phyloP scores from a whole-genome alignment of 2,888 invertebrate genomes.

The Folsomia candida region DNA sequence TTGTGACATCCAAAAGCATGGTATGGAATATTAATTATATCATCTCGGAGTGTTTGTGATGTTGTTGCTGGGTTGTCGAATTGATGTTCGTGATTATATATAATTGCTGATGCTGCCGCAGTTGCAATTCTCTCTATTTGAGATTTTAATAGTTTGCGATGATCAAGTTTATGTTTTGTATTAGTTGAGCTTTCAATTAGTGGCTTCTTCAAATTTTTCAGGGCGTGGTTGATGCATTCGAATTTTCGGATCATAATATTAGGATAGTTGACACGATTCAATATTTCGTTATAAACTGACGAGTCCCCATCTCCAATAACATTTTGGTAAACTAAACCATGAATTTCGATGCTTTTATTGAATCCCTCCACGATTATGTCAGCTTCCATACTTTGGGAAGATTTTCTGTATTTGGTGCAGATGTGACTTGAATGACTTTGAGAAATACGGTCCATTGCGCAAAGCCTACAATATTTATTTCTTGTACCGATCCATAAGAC shows the following conservation, averaged over 20 bases:
- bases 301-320: conserved; percentile 7
- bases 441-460: not conserved
- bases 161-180: not conserved
- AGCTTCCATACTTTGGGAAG: conserved; percentile 1
- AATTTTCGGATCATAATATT: not conserved
- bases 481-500: not conserved
- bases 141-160: not conserved
- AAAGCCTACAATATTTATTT: not conserved
- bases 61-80: not conserved
- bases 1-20: not conserved
- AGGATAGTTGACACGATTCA: not conserved
- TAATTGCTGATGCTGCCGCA: not conserved
- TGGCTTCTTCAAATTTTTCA: not conserved
- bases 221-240: not conserved
- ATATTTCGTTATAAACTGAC: not conserved
- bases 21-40: not conserved
- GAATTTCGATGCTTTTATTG: not conserved
- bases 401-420: not conserved
- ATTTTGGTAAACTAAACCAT: not conserved
- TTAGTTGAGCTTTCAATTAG: not conserved
- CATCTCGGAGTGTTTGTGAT: not conserved
- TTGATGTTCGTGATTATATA: not conserved
- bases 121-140: not conserved
- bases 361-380: not conserved
- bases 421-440: not conserved